Conservation (phyloP, 2,113 vertebrate species). For the Salvelinus fontinalis region DNA sequence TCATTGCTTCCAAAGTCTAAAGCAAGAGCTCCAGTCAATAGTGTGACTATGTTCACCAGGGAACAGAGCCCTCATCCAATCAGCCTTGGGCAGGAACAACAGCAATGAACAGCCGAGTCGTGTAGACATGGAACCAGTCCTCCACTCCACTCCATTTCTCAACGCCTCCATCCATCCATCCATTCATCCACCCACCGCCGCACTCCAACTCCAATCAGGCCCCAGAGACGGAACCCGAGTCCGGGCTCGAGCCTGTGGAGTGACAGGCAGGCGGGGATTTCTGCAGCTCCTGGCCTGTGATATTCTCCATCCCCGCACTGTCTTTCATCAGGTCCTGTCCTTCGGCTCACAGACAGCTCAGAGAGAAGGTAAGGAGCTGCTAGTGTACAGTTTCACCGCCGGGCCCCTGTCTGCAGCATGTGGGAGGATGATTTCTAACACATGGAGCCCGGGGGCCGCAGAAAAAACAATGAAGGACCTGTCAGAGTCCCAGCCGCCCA, state of each 20-base stretch:
- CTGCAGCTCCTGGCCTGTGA: slow-evolving; percentile 72
- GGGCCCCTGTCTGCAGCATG: slow-evolving; percentile 71
- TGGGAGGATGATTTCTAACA: slow-evolving; percentile 84
- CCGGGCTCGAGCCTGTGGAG: slow-evolving; percentile 9
- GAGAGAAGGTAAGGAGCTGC: neutral
- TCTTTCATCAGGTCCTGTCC: slow-evolving; percentile 75
- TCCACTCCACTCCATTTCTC: slow-evolving; percentile 25
- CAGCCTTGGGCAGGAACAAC: slow-evolving; percentile 54
- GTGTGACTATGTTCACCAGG: slow-evolving; percentile 60
- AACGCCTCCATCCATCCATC: neutral
- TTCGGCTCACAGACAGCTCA: slow-evolving; percentile 67
- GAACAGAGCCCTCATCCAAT: slow-evolving; percentile 42
- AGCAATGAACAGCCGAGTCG: slow-evolving; percentile 45
- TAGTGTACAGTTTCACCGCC: slow-evolving; percentile 72
- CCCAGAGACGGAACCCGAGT: slow-evolving; percentile 23
- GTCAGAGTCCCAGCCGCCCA: slow-evolving; percentile 57
- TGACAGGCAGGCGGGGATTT: slow-evolving; percentile 23
- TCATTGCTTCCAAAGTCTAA: too few relatives aligned
- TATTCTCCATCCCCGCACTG: slow-evolving; percentile 69
- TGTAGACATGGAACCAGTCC: slow-evolving; percentile 29
- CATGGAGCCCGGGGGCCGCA: slow-evolving; percentile 72
- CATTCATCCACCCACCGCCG: slow-evolving; percentile 15
- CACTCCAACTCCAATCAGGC: slow-evolving; percentile 57
- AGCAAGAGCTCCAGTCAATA: slow-evolving; percentile 15
- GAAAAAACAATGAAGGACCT: slow-evolving; percentile 78